Evolutionary conservation across 1,140 invertebrate genomes (phyloP).

Genomic region (Lutraria rhynchaena): DNA sequence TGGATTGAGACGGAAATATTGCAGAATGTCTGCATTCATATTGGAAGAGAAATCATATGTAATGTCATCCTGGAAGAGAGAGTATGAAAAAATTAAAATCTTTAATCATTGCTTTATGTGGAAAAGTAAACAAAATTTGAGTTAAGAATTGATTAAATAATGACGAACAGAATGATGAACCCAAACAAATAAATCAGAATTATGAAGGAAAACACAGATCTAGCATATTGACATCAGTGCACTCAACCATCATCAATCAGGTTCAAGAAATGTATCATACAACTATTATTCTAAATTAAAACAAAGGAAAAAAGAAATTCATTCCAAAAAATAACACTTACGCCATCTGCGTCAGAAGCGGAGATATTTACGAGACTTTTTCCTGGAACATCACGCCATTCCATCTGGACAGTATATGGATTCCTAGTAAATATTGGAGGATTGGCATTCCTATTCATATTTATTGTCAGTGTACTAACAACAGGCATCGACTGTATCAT

Average conservation of each 20-base stretch:
- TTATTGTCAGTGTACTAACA: not conserved
- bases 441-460: slow-evolving; percentile 29
- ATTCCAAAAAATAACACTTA: slow-evolving; percentile 30
- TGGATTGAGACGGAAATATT: slow-evolving; percentile 33
- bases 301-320: no score
- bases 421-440: slow-evolving; percentile 12
- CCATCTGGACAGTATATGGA: slow-evolving; percentile 15
- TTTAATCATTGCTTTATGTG: no score
- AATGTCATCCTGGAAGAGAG: slow-evolving; percentile 40
- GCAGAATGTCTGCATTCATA: not conserved
- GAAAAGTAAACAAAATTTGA: no score
- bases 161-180: no score
- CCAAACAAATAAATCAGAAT: not conserved
- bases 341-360: slow-evolving; percentile 43
- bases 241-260: no score
- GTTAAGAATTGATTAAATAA: no score
- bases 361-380: not conserved
- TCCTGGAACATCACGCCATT: slow-evolving; percentile 28
- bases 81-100: no score
- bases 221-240: no score
- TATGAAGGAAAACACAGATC: not conserved
- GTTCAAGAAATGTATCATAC: no score
- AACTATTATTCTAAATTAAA: no score
- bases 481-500: not conserved
- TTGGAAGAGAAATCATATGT: slow-evolving; percentile 31